Evolutionary conservation across 2,797 vertebrate species (phyloP).

Genomic region (Avahi laniger): DNA sequence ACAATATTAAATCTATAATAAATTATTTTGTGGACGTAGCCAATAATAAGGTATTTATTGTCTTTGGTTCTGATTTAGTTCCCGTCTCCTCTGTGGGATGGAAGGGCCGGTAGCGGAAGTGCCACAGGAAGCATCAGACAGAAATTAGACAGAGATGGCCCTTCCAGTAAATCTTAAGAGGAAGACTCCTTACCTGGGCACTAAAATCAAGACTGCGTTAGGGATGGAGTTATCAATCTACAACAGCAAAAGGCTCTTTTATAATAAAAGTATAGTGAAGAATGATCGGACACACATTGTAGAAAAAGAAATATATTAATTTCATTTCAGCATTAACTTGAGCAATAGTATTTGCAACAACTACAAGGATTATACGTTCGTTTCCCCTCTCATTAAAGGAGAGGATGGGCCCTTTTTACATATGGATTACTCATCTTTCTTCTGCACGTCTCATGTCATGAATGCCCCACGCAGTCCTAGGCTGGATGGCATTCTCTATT

Average conservation of each 20-base stretch:
- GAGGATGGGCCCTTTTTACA: neutral
- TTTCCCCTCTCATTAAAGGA: neutral
- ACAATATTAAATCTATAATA: neutral
- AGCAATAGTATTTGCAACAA: neutral
- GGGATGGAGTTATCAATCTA: neutral
- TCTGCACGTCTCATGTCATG: neutral
- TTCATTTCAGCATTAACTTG: neutral
- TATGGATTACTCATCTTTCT: neutral
- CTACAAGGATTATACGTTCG: neutral
- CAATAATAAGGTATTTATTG: neutral
- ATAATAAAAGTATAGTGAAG: neutral
- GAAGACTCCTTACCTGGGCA: neutral
- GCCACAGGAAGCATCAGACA: neutral
- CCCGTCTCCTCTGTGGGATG: neutral
- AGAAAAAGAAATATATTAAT: neutral
- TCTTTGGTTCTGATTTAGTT: neutral
- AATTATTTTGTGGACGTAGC: neutral
- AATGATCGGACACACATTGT: neutral
- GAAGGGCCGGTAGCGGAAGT: neutral
- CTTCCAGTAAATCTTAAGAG: neutral
- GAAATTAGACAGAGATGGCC: neutral
- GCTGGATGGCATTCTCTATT: neutral
- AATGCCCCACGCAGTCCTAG: neutral
- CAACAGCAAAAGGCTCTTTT: neutral
- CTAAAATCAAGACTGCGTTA: neutral